Percentiles rank a stretch among this genome's conserved stretches.
Evolutionary conservation across 2,113 vertebrate genomes (phyloP).

Genomic region (Mystacornis crossleyi): DNA sequence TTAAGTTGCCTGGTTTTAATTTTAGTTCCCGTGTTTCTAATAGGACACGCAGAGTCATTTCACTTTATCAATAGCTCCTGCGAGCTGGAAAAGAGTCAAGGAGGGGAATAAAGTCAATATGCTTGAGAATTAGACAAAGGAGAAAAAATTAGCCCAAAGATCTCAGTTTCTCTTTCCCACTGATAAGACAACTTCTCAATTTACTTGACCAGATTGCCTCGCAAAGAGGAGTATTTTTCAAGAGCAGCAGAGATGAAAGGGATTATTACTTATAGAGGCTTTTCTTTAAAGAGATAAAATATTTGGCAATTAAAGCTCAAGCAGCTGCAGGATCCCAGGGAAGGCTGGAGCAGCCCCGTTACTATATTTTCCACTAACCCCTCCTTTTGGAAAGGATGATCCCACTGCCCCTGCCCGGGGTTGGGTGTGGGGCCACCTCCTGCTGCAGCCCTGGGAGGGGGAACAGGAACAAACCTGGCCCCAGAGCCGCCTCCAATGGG

Average conservation of each 20-base stretch:
- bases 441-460: neutral
- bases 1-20: slow-evolving; percentile 25
- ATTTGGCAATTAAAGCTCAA: slow-evolving; percentile 19
- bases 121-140: slow-evolving; percentile 20
- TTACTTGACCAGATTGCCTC: slow-evolving; percentile 15
- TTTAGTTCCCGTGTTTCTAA: neutral
- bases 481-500: rapidly evolving
- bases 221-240: neutral
- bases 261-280: neutral
- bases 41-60: neutral
- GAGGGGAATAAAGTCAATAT: neutral
- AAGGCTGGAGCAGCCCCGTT: neutral
- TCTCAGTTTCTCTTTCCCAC: neutral
- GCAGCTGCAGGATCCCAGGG: neutral
- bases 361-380: neutral
- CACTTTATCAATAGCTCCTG: neutral
- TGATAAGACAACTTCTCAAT: slow-evolving; percentile 17
- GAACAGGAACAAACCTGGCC: neutral
- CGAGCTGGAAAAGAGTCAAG: neutral
- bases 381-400: neutral
- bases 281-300: slow-evolving; percentile 34
- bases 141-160: neutral
- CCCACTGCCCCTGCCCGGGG: rapidly evolving
- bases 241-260: slow-evolving; percentile 19
- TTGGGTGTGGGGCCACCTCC: rapidly evolving